Base-by-base conservation (phyloP, 2,113 vertebrate genomes). In the Perognathus longimembris region DNA sequence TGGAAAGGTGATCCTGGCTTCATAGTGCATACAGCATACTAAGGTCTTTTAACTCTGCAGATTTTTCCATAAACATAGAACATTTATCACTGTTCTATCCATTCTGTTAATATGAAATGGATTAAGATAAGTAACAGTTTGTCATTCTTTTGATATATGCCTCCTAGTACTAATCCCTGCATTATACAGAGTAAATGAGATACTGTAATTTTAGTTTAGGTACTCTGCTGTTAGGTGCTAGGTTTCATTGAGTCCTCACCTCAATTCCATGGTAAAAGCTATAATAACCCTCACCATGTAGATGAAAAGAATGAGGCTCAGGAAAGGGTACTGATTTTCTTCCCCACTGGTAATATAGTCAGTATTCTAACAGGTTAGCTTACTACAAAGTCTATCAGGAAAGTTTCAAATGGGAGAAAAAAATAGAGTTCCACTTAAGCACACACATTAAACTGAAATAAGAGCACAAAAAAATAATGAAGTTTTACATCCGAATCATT, bases 11-110 rank as follows among this genome's bases (percentile, higher is more conserved):
- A 82, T 45, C 10, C 10, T 15, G 8, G 63, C 15, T 59, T 89
- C 17, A 74, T 30, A 63, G 26, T 10, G 20, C 18, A 28, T 45
- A 7, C 74, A 69, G 15, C 26, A 69, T 36, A 69, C 5, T 71
- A 30, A 20, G 66, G 45, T 67, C 5, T 79, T 89, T 88, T 57
- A 87, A 59, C 1, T 36, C 20, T 66, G 30, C 28, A 20, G 50
- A 45, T 17, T 64, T 77, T 71, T 42, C 87, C 22, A 74, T 77
- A 76, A 90, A 54, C 6, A 83, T 87, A 80, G 42, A 77, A n/a
- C 24, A 77, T 18, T 40, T 78, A 6, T 63, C 10, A 12, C 26
- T 34, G 74, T 71, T 7, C 18, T 15, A 84, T 34, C 5, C 24
- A 78, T 79, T 75, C 50, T 70, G 1, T 86, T 78, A n/a, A 59